Base-by-base conservation (phyloP, 2,113 vertebrate genomes). In the Erpornis zantholeuca region DNA sequence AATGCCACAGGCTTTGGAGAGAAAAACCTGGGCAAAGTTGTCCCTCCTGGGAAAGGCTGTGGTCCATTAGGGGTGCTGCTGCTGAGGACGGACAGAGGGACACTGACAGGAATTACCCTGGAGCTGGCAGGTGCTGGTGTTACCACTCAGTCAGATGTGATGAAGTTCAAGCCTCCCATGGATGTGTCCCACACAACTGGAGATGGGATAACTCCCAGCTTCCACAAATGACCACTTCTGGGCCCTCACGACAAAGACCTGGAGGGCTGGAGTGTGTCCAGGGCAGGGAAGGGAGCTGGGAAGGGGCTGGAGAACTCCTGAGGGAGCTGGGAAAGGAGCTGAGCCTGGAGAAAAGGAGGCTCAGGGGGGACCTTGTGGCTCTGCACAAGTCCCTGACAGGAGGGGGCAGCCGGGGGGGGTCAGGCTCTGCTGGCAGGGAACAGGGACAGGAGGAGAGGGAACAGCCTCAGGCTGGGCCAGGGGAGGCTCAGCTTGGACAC, bases 41-140 rank as follows among this genome's bases (percentile, higher is more conserved):
- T 76, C 42, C 44, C 5, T 15, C 10, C n/a, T 33, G 52, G 45
- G 42, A 23, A 22, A 5, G 54, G 42, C 69, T 20, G 16, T 24
- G 82, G 16, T 2, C 2, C 29, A 2, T 0, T 0, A 1, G 35
- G 19, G 54, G 7, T n/a, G 53, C 42, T 50, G 80, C 44, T 36
- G 2, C 54, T 13, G 31, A 3, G 13, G 13, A 8, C 1, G 17
- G 31, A 8, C 52, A 25, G 71, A 1, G 18, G 83, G 53, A 44
- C 71, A 52, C 3, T 1, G 63, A 7, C 72, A 44, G 53, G 14
- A 59, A 8, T 14, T 1, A 3, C 61, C 61, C 71, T 12, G 54
- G 10, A 12, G 52, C 4, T 17, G 52, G 29, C 61, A 59, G 31
- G 1, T 8, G 35, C 59, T 31, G 50, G 4, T 24, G 71, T 2